A percentile compares a stretch with the other conserved stretches of the same genome.
These are phyloP conservation scores for Brachyptera risi DNA, from an alignment of 2,888 invertebrate species.

Conservation along the genomic window DNA sequence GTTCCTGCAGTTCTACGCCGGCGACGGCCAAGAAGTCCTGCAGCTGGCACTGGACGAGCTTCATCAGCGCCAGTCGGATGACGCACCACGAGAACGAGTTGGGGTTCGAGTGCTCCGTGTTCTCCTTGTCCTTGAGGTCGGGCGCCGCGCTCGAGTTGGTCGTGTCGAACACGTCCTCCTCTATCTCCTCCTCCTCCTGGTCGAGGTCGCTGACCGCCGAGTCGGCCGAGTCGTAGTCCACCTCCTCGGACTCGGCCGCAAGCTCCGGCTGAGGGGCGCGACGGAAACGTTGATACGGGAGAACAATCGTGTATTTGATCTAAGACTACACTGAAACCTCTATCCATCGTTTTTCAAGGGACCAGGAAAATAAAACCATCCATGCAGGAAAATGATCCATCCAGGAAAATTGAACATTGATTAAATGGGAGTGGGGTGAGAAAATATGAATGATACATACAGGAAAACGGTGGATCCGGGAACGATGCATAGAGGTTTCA, in stretches of 20 bases:
- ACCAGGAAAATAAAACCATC: too few species aligned
- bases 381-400: too few species aligned
- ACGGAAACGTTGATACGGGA: too few species aligned
- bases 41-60: conserved; percentile 77
- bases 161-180: conserved; percentile 72
- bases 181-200: conserved; percentile 72
- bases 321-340: too few species aligned
- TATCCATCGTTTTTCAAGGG: too few species aligned
- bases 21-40: conserved; percentile 83
- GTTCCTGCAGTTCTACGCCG: conserved; percentile 71
- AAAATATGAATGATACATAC: too few species aligned
- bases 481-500: too few species aligned
- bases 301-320: too few species aligned
- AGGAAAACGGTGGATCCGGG: too few species aligned
- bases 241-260: conserved; percentile 57
- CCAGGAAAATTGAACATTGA: too few species aligned
- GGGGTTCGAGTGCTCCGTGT: conserved; percentile 87
- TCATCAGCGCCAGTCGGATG: conserved; percentile 82
- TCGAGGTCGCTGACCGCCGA: conserved; percentile 75
- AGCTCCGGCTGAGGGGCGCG: conserved; percentile 56
- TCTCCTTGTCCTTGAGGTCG: conserved; percentile 49
- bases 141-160: conserved; percentile 29
- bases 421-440: too few species aligned
- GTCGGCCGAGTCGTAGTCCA: conserved; percentile 85
- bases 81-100: conserved; percentile 95